Evolutionary conservation across 2,888 invertebrate genomes (phyloP).

Genomic region (Hyppa rectilinea): DNA sequence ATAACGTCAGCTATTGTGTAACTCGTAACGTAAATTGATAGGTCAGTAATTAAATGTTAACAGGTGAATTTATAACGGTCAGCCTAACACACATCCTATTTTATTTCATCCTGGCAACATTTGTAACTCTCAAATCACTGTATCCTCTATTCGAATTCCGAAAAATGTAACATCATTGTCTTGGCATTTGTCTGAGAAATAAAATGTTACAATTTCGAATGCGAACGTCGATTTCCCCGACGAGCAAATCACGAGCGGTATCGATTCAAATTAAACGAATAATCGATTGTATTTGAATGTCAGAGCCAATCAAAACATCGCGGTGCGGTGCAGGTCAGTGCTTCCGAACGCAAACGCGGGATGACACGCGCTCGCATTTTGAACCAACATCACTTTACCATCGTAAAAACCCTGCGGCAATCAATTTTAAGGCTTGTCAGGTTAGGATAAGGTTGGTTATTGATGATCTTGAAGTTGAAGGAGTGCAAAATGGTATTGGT

Average conservation of each 20-base stretch:
- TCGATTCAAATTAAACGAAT: slow-evolving; percentile 86
- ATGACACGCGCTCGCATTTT: slow-evolving; percentile 84
- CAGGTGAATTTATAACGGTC: slow-evolving; percentile 51
- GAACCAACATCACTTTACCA: slow-evolving; percentile 65
- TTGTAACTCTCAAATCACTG: slow-evolving; percentile 3
- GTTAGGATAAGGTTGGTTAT: slow-evolving; percentile 56
- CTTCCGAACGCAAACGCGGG: slow-evolving; percentile 87
- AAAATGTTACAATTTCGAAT: slow-evolving; percentile 74
- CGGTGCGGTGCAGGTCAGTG: slow-evolving; percentile 85
- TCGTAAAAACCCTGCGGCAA: slow-evolving; percentile 44
- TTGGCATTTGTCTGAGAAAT: slow-evolving; percentile 51
- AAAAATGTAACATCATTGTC: slow-evolving; percentile 38
- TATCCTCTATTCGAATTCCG: slow-evolving; percentile 15
- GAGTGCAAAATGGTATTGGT: slow-evolving; percentile 62
- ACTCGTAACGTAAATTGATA: slow-evolving; percentile 64
- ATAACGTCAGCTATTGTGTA: slow-evolving; percentile 66
- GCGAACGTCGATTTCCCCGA: slow-evolving; percentile 67
- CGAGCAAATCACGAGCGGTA: slow-evolving; percentile 73
- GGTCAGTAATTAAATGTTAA: slow-evolving; percentile 63
- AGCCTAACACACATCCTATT: slow-evolving; percentile 28
- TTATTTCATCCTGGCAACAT: slow-evolving; percentile 32
- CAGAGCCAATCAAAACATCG: slow-evolving; percentile 89
- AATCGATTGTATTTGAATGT: slow-evolving; percentile 89
- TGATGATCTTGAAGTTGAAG: slow-evolving; percentile 41
- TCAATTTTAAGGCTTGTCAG: slow-evolving; percentile 44